phyloP scores from a whole-genome alignment of 2,888 invertebrate species.

The Zootermopsis nevadensis region DNA sequence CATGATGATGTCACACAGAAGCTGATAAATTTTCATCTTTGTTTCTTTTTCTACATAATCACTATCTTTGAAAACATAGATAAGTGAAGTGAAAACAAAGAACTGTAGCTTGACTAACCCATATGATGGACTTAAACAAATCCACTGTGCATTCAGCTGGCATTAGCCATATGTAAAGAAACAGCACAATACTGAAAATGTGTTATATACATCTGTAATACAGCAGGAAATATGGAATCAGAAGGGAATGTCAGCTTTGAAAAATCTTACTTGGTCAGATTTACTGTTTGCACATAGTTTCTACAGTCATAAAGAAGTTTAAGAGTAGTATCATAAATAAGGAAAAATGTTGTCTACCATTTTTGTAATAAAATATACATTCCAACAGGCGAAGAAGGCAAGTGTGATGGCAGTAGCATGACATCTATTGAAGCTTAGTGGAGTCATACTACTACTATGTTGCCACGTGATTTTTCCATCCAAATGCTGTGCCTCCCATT shows the following conservation, averaged over 20 bases:
- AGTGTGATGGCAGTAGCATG: not conserved
- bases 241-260: not conserved
- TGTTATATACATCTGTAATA: no score
- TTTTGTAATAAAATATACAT: not conserved
- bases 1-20: no score
- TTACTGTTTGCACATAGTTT: not conserved
- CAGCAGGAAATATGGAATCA: no score
- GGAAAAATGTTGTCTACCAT: not conserved
- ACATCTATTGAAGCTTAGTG: not conserved
- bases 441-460: not conserved
- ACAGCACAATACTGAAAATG: no score
- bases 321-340: not conserved
- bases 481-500: slow-evolving; percentile 3
- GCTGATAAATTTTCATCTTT: no score
- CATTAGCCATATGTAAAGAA: no score
- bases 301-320: not conserved
- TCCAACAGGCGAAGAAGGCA: not conserved
- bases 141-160: no score
- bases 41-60: no score
- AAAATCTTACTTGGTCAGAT: not conserved
- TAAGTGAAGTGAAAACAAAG: no score
- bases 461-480: slow-evolving; percentile 8
- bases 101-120: no score
- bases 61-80: no score
- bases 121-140: no score